These are phyloP conservation scores for Cherax quadricarinatus DNA, from an alignment of 1,140 invertebrate genomes.

Conservation along the genomic window DNA sequence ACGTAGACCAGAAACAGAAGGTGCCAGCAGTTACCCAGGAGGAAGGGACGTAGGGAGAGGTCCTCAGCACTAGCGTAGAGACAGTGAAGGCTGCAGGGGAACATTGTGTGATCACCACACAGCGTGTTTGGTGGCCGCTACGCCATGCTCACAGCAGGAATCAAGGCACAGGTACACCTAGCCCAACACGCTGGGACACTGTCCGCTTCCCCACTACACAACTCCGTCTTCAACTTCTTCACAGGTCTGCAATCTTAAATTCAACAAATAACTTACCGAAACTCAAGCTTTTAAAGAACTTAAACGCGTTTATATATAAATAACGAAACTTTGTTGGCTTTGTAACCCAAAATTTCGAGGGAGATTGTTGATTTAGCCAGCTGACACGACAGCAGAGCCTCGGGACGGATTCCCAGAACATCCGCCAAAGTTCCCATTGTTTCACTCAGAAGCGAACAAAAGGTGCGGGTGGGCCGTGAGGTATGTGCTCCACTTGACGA, in stretches of 20 bases:
- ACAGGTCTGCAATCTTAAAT: no score
- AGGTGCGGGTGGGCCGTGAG: neutral
- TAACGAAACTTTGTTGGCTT: no score
- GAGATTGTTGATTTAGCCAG: no score
- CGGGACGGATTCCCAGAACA: conserved; percentile 24
- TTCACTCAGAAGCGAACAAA: conserved; percentile 65
- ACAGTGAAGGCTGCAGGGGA: conserved; percentile 24
- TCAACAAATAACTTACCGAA: no score
- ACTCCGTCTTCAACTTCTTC: conserved; percentile 7
- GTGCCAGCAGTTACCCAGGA: no score
- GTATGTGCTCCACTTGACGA: conserved; percentile 19
- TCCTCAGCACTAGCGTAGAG: neutral
- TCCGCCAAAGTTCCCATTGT: conserved; percentile 53
- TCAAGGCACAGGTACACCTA: conserved; percentile 64
- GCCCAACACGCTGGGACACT: conserved; percentile 36
- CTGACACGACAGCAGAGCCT: neutral
- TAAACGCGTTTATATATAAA: no score
- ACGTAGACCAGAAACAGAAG: neutral
- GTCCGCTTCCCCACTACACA: neutral
- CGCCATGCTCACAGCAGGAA: conserved; percentile 60
- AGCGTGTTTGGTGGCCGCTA: conserved; percentile 52
- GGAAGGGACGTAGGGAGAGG: no score
- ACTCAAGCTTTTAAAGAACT: no score
- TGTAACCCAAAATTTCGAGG: no score
- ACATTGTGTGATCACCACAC: conserved; percentile 39